Evolutionary conservation across 2,797 vertebrate species (phyloP), one percentile per base, ranked within the genome.

Genomic region (Lagocephalus sceleratus): DNA sequence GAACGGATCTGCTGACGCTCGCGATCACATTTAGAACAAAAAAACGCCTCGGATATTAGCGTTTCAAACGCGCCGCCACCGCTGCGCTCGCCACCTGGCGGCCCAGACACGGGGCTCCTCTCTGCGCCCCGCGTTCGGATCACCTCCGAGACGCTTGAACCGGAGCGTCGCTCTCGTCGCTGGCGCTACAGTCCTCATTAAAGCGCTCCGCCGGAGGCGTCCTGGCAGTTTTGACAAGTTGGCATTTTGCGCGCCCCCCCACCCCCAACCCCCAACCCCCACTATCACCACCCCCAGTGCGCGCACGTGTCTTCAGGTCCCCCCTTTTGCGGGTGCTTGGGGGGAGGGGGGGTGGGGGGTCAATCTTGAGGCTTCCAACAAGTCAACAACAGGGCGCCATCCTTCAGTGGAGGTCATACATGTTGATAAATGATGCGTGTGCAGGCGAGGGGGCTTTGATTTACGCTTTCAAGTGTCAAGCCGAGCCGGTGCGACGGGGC

Each of bases 61-160:
- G 67, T 70, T 75, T 70, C 66, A 76, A 66, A 73, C 54, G 61
- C 16, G 35, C 25, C 9, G n/a, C 9, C 7, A 17, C n/a, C 6
- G 25, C 68, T n/a, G 54, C 50, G 43, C 51, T 77, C 47, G 19
- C 2, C 47, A 39, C 59, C 52, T 69, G 66, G 69, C 62, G 70
- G 25, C 47, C 60, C 5, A 66, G 20, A 26, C n/a, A n/a, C n/a
- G n/a, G n/a, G n/a, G n/a, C n/a, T n/a, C n/a, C n/a, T n/a, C n/a
- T n/a, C n/a, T n/a, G n/a, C n/a, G n/a, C 68, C 75, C 68, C 73
- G 68, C 63, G 41, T 75, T 76, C 60, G 64, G 38, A 68, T 85
- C 75, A 83, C 75, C 75, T 87, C 83, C 73, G 43, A 54, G 65
- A 60, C 69, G 66, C 72, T 73, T 60, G 76, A 68, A 60, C n/a